Conservation (phyloP, 1,140 invertebrate species). For the Agraylea sexmaculata region DNA sequence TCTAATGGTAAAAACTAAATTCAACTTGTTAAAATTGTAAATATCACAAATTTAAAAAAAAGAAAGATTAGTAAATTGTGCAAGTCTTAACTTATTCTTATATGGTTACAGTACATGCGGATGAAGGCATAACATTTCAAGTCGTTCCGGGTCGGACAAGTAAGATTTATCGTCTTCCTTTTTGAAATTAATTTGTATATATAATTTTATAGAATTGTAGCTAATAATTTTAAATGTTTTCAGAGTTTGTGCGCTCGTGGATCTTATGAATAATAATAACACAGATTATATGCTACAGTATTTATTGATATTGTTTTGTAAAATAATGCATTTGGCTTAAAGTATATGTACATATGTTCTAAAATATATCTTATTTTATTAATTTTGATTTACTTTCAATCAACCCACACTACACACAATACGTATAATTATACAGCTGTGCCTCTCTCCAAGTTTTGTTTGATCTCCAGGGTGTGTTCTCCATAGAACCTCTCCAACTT, state of each 20-base stretch:
- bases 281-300: constrained; percentile 15
- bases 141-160: constrained; percentile 37
- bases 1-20: too few species aligned
- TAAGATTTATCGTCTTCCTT: constrained; percentile 27
- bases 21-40: too few species aligned
- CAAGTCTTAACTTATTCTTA: too few species aligned
- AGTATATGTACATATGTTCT: constrained; percentile 17
- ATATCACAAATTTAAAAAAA: too few species aligned
- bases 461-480: constrained; percentile 95
- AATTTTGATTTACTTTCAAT: neutral
- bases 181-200: too few species aligned
- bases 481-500: constrained; percentile 98
- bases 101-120: constrained; percentile 35
- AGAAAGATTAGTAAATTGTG: too few species aligned
- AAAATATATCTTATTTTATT: constrained; percentile 22
- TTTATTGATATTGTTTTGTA: constrained; percentile 20
- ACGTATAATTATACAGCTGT: too few species aligned
- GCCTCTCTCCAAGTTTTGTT: constrained; percentile 96
- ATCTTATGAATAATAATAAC: constrained; percentile 33
- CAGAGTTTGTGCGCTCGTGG: constrained; percentile 41
- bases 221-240: too few species aligned
- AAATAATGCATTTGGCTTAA: constrained; percentile 17
- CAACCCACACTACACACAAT: neutral
- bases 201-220: too few species aligned
- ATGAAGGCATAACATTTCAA: constrained; percentile 37